Percentiles rank a stretch among this genome's conserved stretches.
Conservation (phyloP, 2,113 vertebrate genomes). For the Propithecus coquereli region DNA sequence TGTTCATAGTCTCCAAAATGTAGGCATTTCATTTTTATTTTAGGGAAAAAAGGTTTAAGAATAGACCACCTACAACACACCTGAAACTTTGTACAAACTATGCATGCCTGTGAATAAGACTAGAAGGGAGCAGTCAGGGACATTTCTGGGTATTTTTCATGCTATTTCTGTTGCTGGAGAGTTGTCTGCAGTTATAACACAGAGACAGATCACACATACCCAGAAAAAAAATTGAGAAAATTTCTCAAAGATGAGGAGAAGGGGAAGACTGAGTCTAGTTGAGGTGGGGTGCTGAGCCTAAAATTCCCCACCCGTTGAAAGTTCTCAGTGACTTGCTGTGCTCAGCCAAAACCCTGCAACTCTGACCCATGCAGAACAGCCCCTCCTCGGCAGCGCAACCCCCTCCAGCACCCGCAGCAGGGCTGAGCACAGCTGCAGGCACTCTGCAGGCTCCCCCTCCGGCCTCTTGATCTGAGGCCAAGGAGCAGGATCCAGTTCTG, state of each 20-base stretch:
- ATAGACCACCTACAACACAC: not conserved
- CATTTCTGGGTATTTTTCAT: not conserved
- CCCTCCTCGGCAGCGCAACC: not conserved
- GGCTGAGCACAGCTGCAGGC: not conserved
- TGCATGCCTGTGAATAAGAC: not conserved
- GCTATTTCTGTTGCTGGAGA: constrained; percentile 2
- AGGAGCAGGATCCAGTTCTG: not conserved
- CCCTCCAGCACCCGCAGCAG: rapidly evolving
- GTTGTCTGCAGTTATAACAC: not conserved
- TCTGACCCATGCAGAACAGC: rapidly evolving
- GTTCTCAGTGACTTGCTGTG: not conserved
- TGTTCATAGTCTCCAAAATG: not conserved
- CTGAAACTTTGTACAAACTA: not conserved
- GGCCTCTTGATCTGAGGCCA: not conserved
- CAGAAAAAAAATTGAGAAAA: not conserved
- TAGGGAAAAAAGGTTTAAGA: not conserved
- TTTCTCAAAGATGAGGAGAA: not conserved
- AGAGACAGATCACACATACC: not conserved
- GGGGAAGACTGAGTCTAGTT: not conserved
- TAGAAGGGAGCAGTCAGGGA: not conserved
- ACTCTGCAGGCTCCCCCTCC: not conserved
- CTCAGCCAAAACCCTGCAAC: not conserved
- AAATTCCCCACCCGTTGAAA: not conserved
- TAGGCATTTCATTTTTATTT: not conserved
- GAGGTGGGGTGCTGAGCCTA: not conserved